Conservation (phyloP, 2,888 invertebrate species). For the Trachelus troglodyta region DNA sequence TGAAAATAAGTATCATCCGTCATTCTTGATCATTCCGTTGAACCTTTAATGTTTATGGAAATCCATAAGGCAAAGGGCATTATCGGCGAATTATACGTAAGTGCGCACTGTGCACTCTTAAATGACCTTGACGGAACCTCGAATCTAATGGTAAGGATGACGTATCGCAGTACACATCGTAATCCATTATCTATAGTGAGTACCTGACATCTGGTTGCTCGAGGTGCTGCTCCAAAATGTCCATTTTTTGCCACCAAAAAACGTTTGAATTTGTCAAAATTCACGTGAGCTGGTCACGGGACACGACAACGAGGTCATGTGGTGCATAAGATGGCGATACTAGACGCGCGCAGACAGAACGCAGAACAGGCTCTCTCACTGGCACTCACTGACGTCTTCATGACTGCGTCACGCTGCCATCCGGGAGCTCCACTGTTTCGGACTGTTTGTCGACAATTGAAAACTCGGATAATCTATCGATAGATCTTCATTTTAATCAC, state of each 20-base stretch:
- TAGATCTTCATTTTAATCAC: no score
- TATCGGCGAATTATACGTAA: conserved; percentile 19
- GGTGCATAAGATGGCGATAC: conserved; percentile 61
- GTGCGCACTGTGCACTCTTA: conserved; percentile 52
- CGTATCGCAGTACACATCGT: conserved; percentile 28
- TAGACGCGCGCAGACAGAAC: conserved; percentile 35
- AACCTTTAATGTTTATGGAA: neutral
- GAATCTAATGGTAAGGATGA: conserved; percentile 39
- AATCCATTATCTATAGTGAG: conserved; percentile 17
- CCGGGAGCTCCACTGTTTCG: no score
- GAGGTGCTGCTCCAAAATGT: conserved; percentile 64
- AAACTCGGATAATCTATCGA: no score
- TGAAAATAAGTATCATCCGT: conserved; percentile 28
- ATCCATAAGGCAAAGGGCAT: neutral
- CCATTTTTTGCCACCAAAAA: conserved; percentile 57
- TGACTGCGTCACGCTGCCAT: no score
- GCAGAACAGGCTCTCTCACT: neutral
- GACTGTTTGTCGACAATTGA: no score
- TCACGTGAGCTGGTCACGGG: conserved; percentile 68
- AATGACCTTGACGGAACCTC: conserved; percentile 60
- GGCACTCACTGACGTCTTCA: no score
- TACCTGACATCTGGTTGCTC: conserved; percentile 64
- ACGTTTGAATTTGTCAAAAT: conserved; percentile 65
- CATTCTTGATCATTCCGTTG: neutral
- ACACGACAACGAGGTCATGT: conserved; percentile 67